phyloP scores from a whole-genome alignment of 2,888 invertebrate species.

The Gymnocheta viridis region DNA sequence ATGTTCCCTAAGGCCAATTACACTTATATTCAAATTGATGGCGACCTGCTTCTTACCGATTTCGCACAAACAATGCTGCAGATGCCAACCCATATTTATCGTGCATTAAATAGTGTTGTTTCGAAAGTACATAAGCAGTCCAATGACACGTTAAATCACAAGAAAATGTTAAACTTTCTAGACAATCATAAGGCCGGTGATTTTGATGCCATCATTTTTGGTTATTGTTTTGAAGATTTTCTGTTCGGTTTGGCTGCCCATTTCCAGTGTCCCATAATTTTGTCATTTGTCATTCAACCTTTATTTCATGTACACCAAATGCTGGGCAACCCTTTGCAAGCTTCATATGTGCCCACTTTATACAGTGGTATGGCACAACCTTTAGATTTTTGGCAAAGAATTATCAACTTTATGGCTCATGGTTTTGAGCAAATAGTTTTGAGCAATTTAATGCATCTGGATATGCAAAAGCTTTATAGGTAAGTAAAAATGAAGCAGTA shows the following conservation, averaged over 20 bases:
- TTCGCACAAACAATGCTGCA: conserved; percentile 62
- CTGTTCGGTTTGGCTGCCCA: conserved; percentile 78
- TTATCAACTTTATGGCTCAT: conserved; percentile 69
- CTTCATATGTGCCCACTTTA: conserved; percentile 73
- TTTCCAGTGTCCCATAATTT: conserved; percentile 76
- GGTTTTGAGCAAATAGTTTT: conserved; percentile 30
- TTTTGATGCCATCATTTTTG: conserved; percentile 78
- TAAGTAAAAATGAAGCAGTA: too few relatives aligned
- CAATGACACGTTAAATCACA: conserved; percentile 67
- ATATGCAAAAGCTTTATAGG: conserved; percentile 42
- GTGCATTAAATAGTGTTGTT: background rate
- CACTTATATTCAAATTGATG: conserved; percentile 65
- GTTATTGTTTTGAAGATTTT: conserved; percentile 76
- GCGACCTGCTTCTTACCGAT: conserved; percentile 17
- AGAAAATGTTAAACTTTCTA: conserved; percentile 70
- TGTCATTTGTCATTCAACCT: conserved; percentile 74
- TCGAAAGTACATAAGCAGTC: conserved; percentile 76
- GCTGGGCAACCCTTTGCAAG: conserved; percentile 75
- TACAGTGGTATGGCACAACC: conserved; percentile 68
- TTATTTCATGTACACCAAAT: conserved; percentile 68
- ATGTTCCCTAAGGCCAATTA: conserved; percentile 72
- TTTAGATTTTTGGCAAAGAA: conserved; percentile 69
- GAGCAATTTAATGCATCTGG: background rate
- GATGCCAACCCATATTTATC: conserved; percentile 42
- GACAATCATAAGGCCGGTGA: conserved; percentile 61